Evolutionary conservation across 23 tunicate genomes (phyloP), one percentile per base, ranked within the genome.

Genomic region (Pegea sp.): DNA sequence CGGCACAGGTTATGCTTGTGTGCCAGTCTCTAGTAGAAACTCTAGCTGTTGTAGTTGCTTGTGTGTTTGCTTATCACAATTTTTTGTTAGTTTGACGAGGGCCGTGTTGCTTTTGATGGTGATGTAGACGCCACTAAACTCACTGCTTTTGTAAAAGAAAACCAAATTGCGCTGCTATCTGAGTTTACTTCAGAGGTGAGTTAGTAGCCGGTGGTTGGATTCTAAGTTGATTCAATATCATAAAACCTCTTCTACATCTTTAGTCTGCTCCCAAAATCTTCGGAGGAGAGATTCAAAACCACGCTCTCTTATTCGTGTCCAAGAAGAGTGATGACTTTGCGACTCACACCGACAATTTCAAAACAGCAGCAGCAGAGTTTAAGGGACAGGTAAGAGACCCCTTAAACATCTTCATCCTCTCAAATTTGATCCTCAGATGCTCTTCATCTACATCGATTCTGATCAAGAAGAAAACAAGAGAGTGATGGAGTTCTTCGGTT

Each of bases 261-360:
- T n/a, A 89, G 90, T 65, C 72, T 51, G 99, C 99, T 33, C 86
- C 99, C 49, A 78, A 86, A 51, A 91, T 91, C 66, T 91, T 91
- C 53, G 99, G 99, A 2, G 99, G 99, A 27, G 73, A 78, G 22
- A 79, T 91, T 53, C 55, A 57, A 28, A 52, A 59, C 49, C 99
- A 91, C 90, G 58, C 59, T 48, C 72, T 91, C 29, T 51, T 91
- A 49, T 91, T 91, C 58, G 51, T 80, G 56, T 62, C 92, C 22
- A 91, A 91, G 64, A 4, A 68, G 19, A 76, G 58, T 64, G 69
- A 42, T 0, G 72, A 53, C 0, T 73, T 58, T 50, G 63, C 67
- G 0, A 55, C 50, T 3, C 64, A 52, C 21, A 31, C 42, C 24
- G 72, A 29, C 29, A 62, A 64, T 4, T 89, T 89, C 58, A 77